These are phyloP conservation scores for Phallusia fumigata DNA, from an alignment of 23 tunicate genomes.

Conservation along the genomic window DNA sequence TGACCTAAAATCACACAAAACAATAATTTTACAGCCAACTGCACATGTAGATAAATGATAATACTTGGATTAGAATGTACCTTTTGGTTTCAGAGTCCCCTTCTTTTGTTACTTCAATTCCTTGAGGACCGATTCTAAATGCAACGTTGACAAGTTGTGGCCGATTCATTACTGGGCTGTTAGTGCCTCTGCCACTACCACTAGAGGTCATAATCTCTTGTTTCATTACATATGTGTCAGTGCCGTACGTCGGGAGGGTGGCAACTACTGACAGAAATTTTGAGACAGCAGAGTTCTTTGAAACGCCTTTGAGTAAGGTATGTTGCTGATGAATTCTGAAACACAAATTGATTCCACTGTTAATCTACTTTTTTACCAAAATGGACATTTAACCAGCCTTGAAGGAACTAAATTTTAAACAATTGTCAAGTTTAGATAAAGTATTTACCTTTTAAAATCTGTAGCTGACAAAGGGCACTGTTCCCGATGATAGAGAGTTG, in stretches of 20 bases:
- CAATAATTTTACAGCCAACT: background rate
- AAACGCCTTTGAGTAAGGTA: conserved; percentile 12
- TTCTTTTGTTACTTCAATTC: conserved; percentile 53
- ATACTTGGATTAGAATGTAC: conserved; percentile 2
- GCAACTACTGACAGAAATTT: conserved; percentile 41
- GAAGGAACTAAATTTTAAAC: background rate
- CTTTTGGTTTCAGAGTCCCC: conserved; percentile 45
- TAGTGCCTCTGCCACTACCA: background rate
- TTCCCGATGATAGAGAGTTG: conserved; percentile 19
- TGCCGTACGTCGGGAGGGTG: conserved; percentile 52
- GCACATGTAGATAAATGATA: background rate
- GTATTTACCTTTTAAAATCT: conserved; percentile 25
- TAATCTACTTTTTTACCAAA: background rate
- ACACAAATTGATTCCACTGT: background rate
- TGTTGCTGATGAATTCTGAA: conserved; percentile 33
- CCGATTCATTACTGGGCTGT: conserved; percentile 11
- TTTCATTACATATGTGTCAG: conserved; percentile 37
- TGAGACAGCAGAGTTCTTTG: conserved; percentile 32
- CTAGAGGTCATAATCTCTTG: conserved; percentile 25
- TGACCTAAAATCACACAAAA: background rate
- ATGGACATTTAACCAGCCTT: background rate
- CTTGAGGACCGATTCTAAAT: conserved; percentile 55
- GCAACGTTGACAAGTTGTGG: conserved; percentile 19
- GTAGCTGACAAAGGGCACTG: conserved; percentile 11
- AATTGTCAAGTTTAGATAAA: background rate